These are phyloP conservation scores for Acleris literana DNA, from an alignment of 2,888 invertebrate genomes.

Conservation along the genomic window DNA sequence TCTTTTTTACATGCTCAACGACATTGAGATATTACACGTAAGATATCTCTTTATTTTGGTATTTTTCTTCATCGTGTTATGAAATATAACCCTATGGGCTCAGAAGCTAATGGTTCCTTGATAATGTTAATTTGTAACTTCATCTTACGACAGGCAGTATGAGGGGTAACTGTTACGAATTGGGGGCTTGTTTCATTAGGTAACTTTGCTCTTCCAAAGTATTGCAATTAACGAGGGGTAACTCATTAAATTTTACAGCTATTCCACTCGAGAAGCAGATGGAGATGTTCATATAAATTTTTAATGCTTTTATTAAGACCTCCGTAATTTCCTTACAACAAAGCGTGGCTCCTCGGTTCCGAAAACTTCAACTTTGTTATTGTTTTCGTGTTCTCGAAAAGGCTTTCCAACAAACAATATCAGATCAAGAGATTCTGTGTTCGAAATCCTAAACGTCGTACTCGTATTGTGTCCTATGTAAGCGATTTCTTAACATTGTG, in stretches of 20 bases:
- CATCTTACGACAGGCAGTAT: neutral
- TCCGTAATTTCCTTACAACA: conserved; percentile 15
- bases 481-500: conserved; percentile 26
- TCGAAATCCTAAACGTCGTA: conserved; percentile 15
- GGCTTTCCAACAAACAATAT: conserved; percentile 17
- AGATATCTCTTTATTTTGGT: too few relatives aligned
- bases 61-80: too few relatives aligned
- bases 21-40: too few relatives aligned
- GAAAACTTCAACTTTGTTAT: conserved; percentile 28
- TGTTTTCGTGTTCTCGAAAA: conserved; percentile 29
- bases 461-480: conserved; percentile 18
- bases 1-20: too few relatives aligned
- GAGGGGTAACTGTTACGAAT: neutral
- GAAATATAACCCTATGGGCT: too few relatives aligned
- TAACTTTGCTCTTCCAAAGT: conserved; percentile 5
- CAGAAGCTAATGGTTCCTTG: too few relatives aligned
- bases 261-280: conserved; percentile 4
- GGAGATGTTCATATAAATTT: conserved; percentile 17
- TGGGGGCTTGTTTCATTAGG: conserved; percentile 1
- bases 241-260: conserved; percentile 3
- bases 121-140: too few relatives aligned
- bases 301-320: conserved; percentile 14
- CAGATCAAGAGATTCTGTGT: conserved; percentile 16
- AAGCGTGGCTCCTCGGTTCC: conserved; percentile 17
- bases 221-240: neutral